Conservation (phyloP, 1,140 invertebrate species). For the Lepidotrigona ventralis region DNA sequence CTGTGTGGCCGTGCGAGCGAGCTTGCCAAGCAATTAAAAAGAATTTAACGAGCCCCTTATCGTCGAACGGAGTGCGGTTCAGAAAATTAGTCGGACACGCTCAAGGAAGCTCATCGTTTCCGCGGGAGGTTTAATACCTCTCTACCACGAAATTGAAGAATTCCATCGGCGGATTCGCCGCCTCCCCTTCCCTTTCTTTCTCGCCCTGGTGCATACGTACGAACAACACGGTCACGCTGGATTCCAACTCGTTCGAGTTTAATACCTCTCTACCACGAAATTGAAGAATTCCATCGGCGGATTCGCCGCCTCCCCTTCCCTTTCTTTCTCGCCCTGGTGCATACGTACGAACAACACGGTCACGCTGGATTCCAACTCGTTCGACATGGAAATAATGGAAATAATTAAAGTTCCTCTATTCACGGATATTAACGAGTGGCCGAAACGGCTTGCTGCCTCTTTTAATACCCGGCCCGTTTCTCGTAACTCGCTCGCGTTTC, state of each 20-base stretch:
- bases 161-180: constrained; percentile 50
- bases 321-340: neutral
- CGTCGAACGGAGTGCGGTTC: constrained; percentile 39
- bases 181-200: neutral
- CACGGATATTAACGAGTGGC: constrained; percentile 48
- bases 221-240: constrained; percentile 33
- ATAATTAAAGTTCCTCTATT: constrained; percentile 57
- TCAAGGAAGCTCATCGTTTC: constrained; percentile 65
- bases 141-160: constrained; percentile 62
- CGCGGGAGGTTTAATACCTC: constrained; percentile 54
- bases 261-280: constrained; percentile 60
- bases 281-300: constrained; percentile 59
- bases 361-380: constrained; percentile 51
- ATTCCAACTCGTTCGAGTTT: constrained; percentile 50
- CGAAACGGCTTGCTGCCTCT: constrained; percentile 57
- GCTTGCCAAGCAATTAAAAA: constrained; percentile 56
- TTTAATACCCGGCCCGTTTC: constrained; percentile 40
- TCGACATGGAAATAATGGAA: constrained; percentile 50
- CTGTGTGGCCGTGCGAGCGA: neutral
- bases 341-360: constrained; percentile 6
- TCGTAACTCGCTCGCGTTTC: constrained; percentile 1
- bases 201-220: constrained; percentile 3
- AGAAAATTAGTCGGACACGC: constrained; percentile 65
- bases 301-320: constrained; percentile 17
- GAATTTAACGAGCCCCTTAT: constrained; percentile 61